A percentile compares a stretch with the other conserved stretches of the same genome.
Evolutionary conservation across 2,888 invertebrate genomes (phyloP).

Genomic region (Mesoligia furuncula): DNA sequence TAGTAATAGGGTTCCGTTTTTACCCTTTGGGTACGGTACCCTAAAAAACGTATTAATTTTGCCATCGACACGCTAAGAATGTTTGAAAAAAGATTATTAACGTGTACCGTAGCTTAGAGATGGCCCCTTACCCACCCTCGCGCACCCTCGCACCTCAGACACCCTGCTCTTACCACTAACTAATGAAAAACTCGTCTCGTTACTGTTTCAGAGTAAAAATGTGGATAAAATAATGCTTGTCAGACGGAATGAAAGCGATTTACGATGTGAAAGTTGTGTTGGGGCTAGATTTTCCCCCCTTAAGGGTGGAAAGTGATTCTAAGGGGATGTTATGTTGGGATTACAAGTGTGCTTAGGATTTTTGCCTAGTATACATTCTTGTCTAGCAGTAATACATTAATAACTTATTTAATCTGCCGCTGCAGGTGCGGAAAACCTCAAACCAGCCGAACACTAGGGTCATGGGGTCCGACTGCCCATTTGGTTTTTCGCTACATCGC

Average conservation of each 20-base stretch:
- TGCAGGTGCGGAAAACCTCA: too few relatives aligned
- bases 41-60: background rate
- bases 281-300: background rate
- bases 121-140: conserved; percentile 25
- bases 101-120: background rate
- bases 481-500: too few relatives aligned
- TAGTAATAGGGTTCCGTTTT: too few relatives aligned
- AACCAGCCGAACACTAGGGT: too few relatives aligned
- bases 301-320: conserved; percentile 9
- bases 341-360: too few relatives aligned
- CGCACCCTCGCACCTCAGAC: conserved; percentile 34
- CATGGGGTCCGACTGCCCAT: too few relatives aligned
- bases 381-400: too few relatives aligned
- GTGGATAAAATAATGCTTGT: conserved; percentile 29
- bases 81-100: background rate
- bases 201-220: conserved; percentile 35
- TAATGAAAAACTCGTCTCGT: conserved; percentile 54
- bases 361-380: too few relatives aligned
- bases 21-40: too few relatives aligned
- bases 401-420: too few relatives aligned
- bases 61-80: background rate
- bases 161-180: conserved; percentile 7
- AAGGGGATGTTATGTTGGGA: background rate
- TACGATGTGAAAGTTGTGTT: conserved; percentile 21
- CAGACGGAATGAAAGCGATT: conserved; percentile 33